Conservation (phyloP, 2,888 invertebrate species). For the Prosopocoilus inquinatus region DNA sequence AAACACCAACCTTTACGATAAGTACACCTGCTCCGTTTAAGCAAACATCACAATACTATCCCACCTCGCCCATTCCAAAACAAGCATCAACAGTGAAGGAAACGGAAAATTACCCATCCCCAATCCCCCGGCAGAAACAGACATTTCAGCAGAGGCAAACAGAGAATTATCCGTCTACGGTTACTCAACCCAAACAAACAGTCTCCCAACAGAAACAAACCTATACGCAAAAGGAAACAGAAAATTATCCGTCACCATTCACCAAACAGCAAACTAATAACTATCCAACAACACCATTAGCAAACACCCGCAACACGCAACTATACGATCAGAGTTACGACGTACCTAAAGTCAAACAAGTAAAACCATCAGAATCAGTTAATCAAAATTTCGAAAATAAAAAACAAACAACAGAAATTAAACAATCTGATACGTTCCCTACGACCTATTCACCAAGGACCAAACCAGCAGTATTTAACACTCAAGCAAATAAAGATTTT, state of each 20-base stretch:
- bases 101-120: constrained; percentile 28
- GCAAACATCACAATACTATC: constrained; percentile 37
- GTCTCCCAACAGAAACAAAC: constrained; percentile 21
- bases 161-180: constrained; percentile 39
- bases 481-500: constrained; percentile 14
- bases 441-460: constrained; percentile 44
- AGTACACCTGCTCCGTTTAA: constrained; percentile 49
- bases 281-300: constrained; percentile 29
- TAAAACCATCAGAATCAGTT: constrained; percentile 27
- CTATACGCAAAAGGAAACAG: constrained; percentile 13
- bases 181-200: constrained; percentile 21
- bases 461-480: constrained; percentile 18
- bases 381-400: constrained; percentile 23
- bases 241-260: constrained; percentile 27
- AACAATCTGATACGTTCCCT: constrained; percentile 37
- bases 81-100: constrained; percentile 3
- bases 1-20: constrained; percentile 33
- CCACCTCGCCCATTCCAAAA: constrained; percentile 29
- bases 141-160: constrained; percentile 29
- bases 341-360: constrained; percentile 25
- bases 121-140: constrained; percentile 15
- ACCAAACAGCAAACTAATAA: constrained; percentile 22
- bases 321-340: constrained; percentile 23
- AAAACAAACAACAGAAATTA: constrained; percentile 28
- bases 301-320: constrained; percentile 11